A percentile compares a stretch with the other conserved stretches of the same genome.
Evolutionary conservation across 1,140 invertebrate species (phyloP).

Genomic region (Hylaeus anthracinus): DNA sequence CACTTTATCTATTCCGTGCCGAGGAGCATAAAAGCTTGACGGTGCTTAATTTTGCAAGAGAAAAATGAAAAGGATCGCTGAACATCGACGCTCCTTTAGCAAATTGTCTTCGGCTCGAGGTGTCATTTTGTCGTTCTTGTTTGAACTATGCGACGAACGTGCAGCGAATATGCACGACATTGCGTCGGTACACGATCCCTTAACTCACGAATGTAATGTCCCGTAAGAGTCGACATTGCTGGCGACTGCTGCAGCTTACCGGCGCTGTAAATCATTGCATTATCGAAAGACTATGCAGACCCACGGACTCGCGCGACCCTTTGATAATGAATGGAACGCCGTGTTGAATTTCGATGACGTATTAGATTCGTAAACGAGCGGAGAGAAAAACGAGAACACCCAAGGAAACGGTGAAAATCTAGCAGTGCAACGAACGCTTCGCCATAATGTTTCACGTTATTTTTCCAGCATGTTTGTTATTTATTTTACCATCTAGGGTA

Average conservation of each 20-base stretch:
- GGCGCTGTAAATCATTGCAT: slow-evolving; percentile 2
- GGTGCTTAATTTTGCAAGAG: background rate
- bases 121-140: background rate
- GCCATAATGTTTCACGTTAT: background rate
- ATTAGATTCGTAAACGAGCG: background rate
- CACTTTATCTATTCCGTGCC: too few species aligned
- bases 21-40: too few species aligned
- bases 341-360: background rate
- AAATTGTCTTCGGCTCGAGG: background rate
- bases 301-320: background rate
- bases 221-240: background rate
- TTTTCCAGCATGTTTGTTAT: background rate
- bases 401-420: background rate
- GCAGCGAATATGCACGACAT: too few species aligned
- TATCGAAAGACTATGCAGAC: background rate
- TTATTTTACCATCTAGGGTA: too few species aligned
- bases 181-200: too few species aligned
- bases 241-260: background rate
- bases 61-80: background rate
- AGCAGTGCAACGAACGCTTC: background rate
- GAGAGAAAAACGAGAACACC: background rate
- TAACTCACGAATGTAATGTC: background rate
- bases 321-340: slow-evolving; percentile 9
- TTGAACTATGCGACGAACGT: background rate
- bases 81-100: background rate